phyloP scores from a whole-genome alignment of 2,888 invertebrate genomes.

The Rhagophthalmus giganteus region DNA sequence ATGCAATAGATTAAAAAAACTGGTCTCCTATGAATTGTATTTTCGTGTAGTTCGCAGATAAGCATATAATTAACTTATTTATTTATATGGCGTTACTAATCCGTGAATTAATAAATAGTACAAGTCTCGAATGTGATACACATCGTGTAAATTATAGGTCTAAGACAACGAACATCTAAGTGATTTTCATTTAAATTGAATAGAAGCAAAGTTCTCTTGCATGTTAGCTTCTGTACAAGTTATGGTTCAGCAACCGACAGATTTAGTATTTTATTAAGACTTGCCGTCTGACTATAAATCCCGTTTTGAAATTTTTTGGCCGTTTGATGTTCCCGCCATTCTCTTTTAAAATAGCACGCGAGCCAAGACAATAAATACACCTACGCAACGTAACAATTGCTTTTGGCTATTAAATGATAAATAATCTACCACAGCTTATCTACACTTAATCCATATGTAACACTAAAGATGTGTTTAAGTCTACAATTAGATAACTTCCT shows the following conservation, averaged over 20 bases:
- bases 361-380: too few relatives aligned
- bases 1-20: too few relatives aligned
- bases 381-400: too few relatives aligned
- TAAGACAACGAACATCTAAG: conserved; percentile 16
- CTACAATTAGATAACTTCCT: too few relatives aligned
- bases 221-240: conserved; percentile 17
- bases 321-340: too few relatives aligned
- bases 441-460: too few relatives aligned
- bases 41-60: conserved; percentile 36
- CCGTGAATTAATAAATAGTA: conserved; percentile 38
- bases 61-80: conserved; percentile 29
- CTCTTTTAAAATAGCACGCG: too few relatives aligned
- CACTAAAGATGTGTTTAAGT: too few relatives aligned
- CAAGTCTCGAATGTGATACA: conserved; percentile 27
- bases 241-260: conserved; percentile 20
- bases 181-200: conserved; percentile 23
- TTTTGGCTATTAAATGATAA: too few relatives aligned
- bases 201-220: conserved; percentile 24
- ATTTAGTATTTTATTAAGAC: conserved; percentile 22
- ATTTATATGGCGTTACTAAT: conserved; percentile 40
- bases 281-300: conserved; percentile 17
- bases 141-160: conserved; percentile 35
- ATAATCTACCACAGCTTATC: too few relatives aligned
- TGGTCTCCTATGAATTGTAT: too few relatives aligned
- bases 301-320: too few relatives aligned